phyloP scores from a whole-genome alignment of 1,140 invertebrate genomes.

The Ephestia elutella region DNA sequence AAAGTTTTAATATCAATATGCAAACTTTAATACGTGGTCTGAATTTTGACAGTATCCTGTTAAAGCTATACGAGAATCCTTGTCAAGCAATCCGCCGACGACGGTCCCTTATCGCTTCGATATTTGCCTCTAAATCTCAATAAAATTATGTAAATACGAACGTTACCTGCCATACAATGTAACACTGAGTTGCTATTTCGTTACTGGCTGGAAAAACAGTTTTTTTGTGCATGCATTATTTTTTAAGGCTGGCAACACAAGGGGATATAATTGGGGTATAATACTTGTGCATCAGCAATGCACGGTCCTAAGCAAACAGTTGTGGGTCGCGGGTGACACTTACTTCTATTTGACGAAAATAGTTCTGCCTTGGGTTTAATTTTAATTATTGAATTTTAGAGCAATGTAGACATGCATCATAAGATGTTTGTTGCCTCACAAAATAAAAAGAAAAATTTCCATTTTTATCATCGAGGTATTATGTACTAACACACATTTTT shows the following conservation, averaged over 20 bases:
- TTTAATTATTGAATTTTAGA: background rate
- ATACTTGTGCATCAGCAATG: constrained; percentile 23
- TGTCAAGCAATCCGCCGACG: background rate
- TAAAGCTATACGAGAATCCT: background rate
- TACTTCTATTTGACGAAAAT: background rate
- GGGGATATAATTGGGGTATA: constrained; percentile 32
- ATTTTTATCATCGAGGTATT: too few relatives aligned
- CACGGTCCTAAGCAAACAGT: constrained; percentile 33
- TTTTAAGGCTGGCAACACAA: constrained; percentile 15
- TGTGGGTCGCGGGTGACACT: background rate
- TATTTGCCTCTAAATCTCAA: constrained; percentile 4
- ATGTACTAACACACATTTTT: too few relatives aligned
- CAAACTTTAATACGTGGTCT: background rate
- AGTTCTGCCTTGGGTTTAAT: background rate
- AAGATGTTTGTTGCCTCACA: too few relatives aligned
- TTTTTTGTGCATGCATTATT: constrained; percentile 21
- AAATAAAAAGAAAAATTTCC: too few relatives aligned
- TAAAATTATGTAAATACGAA: constrained; percentile 11
- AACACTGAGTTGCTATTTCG: constrained; percentile 19
- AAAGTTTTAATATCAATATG: background rate
- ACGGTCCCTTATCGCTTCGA: background rate
- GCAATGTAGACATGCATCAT: background rate
- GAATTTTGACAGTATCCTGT: background rate
- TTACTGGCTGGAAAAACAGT: background rate
- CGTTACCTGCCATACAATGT: constrained; percentile 21